Conservation (phyloP, 2,797 vertebrate genomes). For the Sylvilagus floridanus region DNA sequence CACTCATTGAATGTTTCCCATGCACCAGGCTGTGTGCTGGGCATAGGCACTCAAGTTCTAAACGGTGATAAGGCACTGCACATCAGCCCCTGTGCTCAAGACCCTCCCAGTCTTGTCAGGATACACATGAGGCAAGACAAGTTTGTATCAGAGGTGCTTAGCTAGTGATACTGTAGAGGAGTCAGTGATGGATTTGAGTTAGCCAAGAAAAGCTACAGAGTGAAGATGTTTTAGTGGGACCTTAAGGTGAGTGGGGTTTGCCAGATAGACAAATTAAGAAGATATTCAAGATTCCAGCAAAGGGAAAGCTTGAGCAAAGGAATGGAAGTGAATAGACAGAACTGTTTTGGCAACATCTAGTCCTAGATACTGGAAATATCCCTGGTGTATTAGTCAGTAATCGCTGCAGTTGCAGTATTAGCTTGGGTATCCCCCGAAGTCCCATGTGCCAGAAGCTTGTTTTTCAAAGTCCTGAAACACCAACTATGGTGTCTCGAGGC, state of each 20-base stretch:
- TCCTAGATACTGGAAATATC: background rate
- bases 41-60: background rate
- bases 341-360: background rate
- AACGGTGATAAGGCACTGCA: background rate
- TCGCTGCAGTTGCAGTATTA: too few species aligned
- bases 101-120: background rate
- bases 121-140: background rate
- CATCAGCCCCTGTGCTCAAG: background rate
- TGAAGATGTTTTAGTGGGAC: background rate
- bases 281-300: background rate
- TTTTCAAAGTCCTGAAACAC: too few species aligned
- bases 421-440: too few species aligned
- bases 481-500: too few species aligned
- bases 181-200: background rate
- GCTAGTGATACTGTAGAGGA: background rate
- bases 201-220: constrained; percentile 27
- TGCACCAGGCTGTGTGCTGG: background rate
- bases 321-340: background rate
- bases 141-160: background rate
- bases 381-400: background rate
- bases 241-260: background rate
- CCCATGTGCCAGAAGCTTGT: too few species aligned
- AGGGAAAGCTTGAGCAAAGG: constrained; percentile 10
- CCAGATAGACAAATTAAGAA: constrained; percentile 28
- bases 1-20: background rate